Evolutionary conservation across 2,797 vertebrate species (phyloP).

Genomic region (Simalia tracyae): DNA sequence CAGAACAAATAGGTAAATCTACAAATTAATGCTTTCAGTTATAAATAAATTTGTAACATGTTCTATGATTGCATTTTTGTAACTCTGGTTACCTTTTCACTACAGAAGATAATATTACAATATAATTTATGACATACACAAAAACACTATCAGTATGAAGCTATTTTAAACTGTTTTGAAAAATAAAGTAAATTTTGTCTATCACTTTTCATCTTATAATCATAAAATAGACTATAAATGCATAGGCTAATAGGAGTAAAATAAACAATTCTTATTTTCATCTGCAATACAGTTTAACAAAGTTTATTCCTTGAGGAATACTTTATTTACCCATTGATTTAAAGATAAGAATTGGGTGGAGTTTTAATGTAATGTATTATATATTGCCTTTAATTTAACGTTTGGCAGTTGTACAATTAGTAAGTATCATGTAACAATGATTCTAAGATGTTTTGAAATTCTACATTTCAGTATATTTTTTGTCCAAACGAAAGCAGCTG

Average conservation of each 20-base stretch:
- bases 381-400: neutral
- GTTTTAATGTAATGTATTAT: neutral
- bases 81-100: neutral
- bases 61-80: neutral
- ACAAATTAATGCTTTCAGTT: neutral
- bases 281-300: neutral
- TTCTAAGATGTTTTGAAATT: neutral
- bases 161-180: slow-evolving; percentile 4
- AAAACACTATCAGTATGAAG: rapidly evolving
- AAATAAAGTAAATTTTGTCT: neutral
- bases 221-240: neutral
- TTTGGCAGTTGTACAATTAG: neutral
- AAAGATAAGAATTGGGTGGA: rapidly evolving
- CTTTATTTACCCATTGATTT: neutral
- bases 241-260: neutral
- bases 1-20: slow-evolving; percentile 23
- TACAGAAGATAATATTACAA: slow-evolving; percentile 27
- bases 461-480: neutral
- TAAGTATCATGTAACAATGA: neutral
- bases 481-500: neutral
- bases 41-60: neutral
- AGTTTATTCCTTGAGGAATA: neutral
- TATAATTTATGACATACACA: neutral
- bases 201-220: neutral
- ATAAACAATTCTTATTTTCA: neutral